Evolutionary conservation across 1,140 invertebrate species (phyloP), one percentile per base, ranked within the genome.

Genomic region (Coptotermes formosanus): DNA sequence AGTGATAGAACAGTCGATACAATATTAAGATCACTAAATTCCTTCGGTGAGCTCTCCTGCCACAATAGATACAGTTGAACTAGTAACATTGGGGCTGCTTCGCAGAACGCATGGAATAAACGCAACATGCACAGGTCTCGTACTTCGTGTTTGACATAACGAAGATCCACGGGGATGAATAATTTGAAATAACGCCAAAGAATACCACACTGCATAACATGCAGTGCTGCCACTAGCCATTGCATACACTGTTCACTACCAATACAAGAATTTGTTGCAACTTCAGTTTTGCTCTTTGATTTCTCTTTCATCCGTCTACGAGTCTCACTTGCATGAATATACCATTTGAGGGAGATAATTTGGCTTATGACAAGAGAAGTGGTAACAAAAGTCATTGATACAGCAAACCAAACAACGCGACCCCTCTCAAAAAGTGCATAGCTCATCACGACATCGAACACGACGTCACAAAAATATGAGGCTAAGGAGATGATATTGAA

Each of bases 401-500:
- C 91, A 2, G 93, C 91, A 90, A 95, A 93, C 90, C 94, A 92
- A 86, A 92, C 88, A 88, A 91, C 91, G 89, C 94, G 91, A 81
- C 93, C 92, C 81, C 93, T 92, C 88, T 95, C 93, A 87, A 95
- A 95, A 11, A 97, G 91, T 14, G 96, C 96, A 90, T 97, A 97
- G 25, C 95, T 94, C 92, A 96, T 95, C 69, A 97, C 94, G 55
- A 97, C 92, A 90, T 97, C 96, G 89, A 98, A 98, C 7, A 97
- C 96, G 82, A 97, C 94, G 92, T 97, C 96, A 92, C 96, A 97
- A 91, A 98, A 98, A 90, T 97, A 97, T 6, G 95, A 96, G n/a
- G 96, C 96, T 83, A 98, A 91, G 21, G 96, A 97, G 87, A 97
- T 97, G 90, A 98, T 96, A 91, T 97, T 97, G 92, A 98, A 98